Evolutionary conservation across 2,797 vertebrate species (phyloP).

Genomic region (Psittacula derbiana): DNA sequence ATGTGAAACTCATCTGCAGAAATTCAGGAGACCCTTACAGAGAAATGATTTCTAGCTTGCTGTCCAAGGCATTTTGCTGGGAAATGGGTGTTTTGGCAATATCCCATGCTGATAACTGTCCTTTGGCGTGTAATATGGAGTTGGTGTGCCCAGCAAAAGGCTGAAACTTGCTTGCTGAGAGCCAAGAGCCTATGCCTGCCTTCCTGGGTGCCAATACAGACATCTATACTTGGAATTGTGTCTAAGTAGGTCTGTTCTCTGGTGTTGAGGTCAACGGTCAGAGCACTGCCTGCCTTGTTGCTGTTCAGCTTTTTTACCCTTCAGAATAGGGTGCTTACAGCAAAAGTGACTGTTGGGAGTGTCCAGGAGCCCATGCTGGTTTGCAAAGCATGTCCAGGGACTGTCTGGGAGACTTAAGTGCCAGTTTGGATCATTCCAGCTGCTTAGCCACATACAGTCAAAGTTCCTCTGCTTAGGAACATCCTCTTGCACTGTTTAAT

Average conservation of each 20-base stretch:
- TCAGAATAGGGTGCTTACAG: background rate
- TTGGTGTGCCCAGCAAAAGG: background rate
- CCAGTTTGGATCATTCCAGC: background rate
- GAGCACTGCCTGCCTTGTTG: background rate
- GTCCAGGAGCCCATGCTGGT: background rate
- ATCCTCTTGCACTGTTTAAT: background rate
- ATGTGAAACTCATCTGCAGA: background rate
- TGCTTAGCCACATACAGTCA: background rate
- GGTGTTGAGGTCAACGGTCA: background rate
- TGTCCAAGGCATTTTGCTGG: background rate
- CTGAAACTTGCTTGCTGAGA: background rate
- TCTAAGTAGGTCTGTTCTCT: background rate
- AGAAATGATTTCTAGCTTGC: background rate
- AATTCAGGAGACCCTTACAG: background rate
- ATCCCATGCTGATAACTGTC: background rate
- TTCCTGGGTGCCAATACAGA: background rate
- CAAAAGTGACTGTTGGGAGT: background rate
- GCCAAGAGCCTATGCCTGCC: fast-evolving
- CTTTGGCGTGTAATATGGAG: background rate
- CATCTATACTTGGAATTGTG: background rate
- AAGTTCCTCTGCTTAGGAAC: background rate
- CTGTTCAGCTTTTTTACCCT: background rate
- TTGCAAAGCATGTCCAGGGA: background rate
- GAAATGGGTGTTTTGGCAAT: background rate
- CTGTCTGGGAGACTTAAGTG: background rate